phyloP scores from a whole-genome alignment of 2,113 vertebrate species.

The Pollimyrus isidori region DNA sequence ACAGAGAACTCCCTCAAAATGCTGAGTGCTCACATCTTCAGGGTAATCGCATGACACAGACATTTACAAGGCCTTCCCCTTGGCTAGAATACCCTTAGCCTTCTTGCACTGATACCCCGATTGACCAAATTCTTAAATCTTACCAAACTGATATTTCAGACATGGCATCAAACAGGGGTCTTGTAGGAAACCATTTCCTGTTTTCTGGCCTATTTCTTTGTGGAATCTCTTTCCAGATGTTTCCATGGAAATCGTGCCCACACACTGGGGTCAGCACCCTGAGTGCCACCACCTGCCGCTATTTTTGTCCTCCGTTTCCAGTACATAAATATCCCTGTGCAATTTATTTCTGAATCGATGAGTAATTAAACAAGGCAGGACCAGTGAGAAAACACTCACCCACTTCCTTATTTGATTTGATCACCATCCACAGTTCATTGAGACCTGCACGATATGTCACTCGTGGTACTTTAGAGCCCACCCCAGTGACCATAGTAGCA shows the following conservation, averaged over 20 bases:
- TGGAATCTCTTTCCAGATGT: neutral
- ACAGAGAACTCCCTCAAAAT: neutral
- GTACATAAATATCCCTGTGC: constrained; percentile 34
- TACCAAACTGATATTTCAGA: neutral
- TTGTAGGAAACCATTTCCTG: neutral
- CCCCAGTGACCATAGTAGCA: neutral
- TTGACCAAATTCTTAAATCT: neutral
- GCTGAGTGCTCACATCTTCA: neutral
- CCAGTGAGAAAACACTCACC: neutral
- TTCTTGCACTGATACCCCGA: neutral
- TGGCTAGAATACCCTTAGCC: neutral
- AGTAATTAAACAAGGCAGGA: constrained; percentile 42
- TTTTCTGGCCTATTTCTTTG: neutral
- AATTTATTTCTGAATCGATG: constrained; percentile 42
- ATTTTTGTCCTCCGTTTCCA: constrained; percentile 29
- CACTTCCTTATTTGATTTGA: neutral
- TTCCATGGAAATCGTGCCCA: neutral
- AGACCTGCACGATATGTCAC: neutral
- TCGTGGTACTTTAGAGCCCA: neutral
- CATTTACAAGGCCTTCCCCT: neutral
- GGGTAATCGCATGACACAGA: neutral
- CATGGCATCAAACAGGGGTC: neutral
- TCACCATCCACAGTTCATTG: neutral
- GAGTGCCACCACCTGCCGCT: neutral
- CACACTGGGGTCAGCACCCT: constrained; percentile 23